Base-by-base conservation (phyloP, 2,888 invertebrate species). In the Suillia variegata region DNA sequence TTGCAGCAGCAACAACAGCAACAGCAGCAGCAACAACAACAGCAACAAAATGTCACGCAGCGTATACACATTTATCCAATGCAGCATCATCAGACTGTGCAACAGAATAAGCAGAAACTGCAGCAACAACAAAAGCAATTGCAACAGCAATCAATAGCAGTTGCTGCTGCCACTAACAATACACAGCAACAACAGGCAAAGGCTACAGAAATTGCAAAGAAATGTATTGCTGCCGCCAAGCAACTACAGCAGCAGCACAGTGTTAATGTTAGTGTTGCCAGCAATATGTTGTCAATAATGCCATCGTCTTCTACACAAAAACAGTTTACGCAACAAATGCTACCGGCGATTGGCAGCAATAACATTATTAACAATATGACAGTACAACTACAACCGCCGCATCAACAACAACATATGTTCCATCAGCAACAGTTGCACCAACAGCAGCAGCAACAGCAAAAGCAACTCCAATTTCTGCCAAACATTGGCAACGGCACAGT, bases 1-100 rank as follows among this genome's bases (percentile, higher is more conserved):
- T 80, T 79, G 65, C 81, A 79, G 65, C 80, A 79, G 65, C 79
- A 77, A 58, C 72, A 75, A 48, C 69, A 75, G 58, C 81, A 77
- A 33, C 80, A 79, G 52, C 78, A 75, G 53, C 77, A 73, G 33
- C 72, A 75, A 47, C 71, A 74, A 57, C 71, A 76, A 66, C 79
- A 78, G 20, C 73, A 67, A 54, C 54, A 65, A 38, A 68, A 69
- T 57, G 60, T 64, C 21, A 68, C 78, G 8, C 80, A 78, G 56
- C 70, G 74, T 20, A 79, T 79, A 54, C 79, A 79, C 51, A 75
- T 80, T 13, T 80, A 79, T 69, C 79, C 79, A 2, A 78, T 80
- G 76, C 80, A 79, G 54, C 78, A 79, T 61, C 77, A 78, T 47
- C 71, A 69, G 55, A 49, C 64, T 24, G 63, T 67, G 49, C 74